Evolutionary conservation across 2,888 invertebrate genomes (phyloP).

Genomic region (Catocala fraxini): DNA sequence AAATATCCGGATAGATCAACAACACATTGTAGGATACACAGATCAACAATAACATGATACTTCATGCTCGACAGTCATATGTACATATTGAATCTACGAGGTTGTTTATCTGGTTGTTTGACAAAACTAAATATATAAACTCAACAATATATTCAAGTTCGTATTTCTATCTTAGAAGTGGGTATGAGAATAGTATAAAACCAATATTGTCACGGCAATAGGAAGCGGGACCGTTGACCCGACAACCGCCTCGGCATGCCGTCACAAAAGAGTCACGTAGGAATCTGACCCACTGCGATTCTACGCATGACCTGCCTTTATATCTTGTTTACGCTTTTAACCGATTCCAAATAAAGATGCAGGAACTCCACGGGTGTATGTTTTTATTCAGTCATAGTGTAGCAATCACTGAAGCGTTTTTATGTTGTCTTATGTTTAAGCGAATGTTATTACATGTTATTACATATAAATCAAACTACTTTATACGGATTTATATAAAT

Average conservation of each 20-base stretch:
- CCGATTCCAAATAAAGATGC: slow-evolving; percentile 42
- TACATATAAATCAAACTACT: no score
- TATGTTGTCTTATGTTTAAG: background rate
- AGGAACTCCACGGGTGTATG: slow-evolving; percentile 4
- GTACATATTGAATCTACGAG: no score
- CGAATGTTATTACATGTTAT: no score
- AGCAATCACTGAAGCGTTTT: slow-evolving; percentile 6
- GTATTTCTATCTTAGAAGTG: no score
- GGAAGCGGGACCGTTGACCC: slow-evolving; percentile 30
- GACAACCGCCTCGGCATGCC: slow-evolving; percentile 25
- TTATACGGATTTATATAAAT: no score
- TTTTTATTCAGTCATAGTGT: slow-evolving; percentile 4
- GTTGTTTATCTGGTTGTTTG: no score
- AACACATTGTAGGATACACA: no score
- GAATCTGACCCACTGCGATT: slow-evolving; percentile 45
- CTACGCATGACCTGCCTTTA: slow-evolving; percentile 50
- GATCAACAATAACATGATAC: no score
- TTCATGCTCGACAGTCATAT: no score
- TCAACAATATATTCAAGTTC: no score
- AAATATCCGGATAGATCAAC: no score
- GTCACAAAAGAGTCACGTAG: slow-evolving; percentile 54
- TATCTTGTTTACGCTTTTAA: slow-evolving; percentile 49
- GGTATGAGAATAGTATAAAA: slow-evolving; percentile 12
- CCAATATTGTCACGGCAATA: slow-evolving; percentile 16
- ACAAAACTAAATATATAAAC: no score